Evolutionary conservation across 2,797 vertebrate genomes (phyloP).

Genomic region (Aulostomus chinensis): DNA sequence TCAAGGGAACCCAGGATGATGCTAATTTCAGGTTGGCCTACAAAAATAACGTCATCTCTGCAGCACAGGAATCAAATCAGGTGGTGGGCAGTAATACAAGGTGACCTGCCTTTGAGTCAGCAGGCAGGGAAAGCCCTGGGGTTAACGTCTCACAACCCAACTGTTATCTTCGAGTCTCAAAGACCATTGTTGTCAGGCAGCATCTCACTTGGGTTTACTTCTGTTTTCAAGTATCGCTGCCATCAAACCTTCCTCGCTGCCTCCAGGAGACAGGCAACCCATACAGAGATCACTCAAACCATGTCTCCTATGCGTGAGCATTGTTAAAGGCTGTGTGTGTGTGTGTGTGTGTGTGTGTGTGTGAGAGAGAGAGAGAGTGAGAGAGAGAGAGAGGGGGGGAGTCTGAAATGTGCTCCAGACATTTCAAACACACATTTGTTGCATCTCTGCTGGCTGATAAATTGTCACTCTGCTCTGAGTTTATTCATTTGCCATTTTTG

Average conservation of each 20-base stretch:
- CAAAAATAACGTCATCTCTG: no score
- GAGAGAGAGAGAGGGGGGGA: constrained; percentile 9
- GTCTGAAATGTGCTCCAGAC: constrained; percentile 35
- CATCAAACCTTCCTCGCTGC: constrained; percentile 34
- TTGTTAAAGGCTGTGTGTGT: constrained; percentile 16
- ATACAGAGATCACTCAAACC: constrained; percentile 46
- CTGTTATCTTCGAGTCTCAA: constrained; percentile 17
- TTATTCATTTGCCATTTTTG: constrained; percentile 56
- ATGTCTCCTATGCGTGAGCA: constrained; percentile 22
- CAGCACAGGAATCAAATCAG: no score
- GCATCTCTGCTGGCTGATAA: constrained; percentile 47
- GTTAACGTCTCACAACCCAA: no score
- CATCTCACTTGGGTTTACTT: constrained; percentile 18
- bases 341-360: constrained; percentile 14
- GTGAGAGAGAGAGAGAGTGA: constrained; percentile 7
- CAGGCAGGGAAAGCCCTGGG: no score
- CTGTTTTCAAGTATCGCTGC: constrained; percentile 16
- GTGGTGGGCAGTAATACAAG: no score
- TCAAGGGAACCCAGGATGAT: no score
- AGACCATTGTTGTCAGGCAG: constrained; percentile 25
- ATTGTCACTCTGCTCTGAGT: constrained; percentile 46
- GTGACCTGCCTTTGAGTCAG: no score
- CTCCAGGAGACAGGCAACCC: constrained; percentile 43
- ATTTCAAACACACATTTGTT: constrained; percentile 54
- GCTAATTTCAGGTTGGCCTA: no score